Base-by-base conservation (phyloP, 1,140 invertebrate genomes). In the Achroia grisella region DNA sequence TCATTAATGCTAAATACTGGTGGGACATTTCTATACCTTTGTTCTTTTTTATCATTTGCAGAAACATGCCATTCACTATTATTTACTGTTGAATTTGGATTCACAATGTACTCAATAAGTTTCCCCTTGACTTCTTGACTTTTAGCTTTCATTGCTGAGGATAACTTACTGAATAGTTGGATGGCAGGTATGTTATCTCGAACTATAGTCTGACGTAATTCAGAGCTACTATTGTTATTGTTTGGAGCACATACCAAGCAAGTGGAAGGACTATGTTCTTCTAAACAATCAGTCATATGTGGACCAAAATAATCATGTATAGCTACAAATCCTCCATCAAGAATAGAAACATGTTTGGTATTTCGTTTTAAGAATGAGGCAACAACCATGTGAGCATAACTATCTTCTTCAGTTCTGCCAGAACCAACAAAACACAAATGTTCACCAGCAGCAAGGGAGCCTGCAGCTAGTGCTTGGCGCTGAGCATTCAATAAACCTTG, bases 381-480 rank as follows among this genome's bases (percentile, higher is more conserved):
- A 8, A 99, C 94, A 15, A 99, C 97, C 98, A 99, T 99, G 68
- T 98, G 94, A 3, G 98, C 96, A 78, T 97, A 98, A 68, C 95
- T 94, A 80, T 99, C 98, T 86, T 98, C 97, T 72, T 98, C 96
- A 64, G 95, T 93, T 27, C 95, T 89, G 4, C 98, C 98, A 62
- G 96, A 98, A 39, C 98, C 98, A 59, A 99, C 90, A 79, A 99
- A 99, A 78, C 97, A 99, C 36, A 99, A 88, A 83, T 99, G 98
- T 86, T 99, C 95, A 14, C 97, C 97, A 44, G 95, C 96, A 14
- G 96, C 96, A 52, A 93, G 89, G 0, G 95, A 96, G 27, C 94
- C 93, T 42, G 95, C 93, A 36, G 93, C 93, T 29, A 98, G 88
- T 1, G 97, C 94, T 75, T 98, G 95, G 52, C 93, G 89, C 75